Conservation (phyloP, 2,888 invertebrate genomes). For the Tachina grossa region DNA sequence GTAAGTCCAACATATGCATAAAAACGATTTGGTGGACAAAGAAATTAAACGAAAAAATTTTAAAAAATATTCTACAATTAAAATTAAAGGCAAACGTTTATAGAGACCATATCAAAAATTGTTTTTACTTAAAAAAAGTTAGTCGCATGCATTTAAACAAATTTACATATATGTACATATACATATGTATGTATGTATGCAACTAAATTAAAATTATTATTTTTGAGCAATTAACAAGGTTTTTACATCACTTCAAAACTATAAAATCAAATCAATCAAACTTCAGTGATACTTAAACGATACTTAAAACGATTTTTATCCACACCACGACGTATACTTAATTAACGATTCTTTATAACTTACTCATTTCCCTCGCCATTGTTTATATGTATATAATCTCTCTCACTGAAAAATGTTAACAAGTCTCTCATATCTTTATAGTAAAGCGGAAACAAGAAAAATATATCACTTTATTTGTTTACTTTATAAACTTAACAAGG, state of each 20-base stretch:
- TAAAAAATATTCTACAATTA: constrained; percentile 41
- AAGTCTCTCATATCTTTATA: neutral
- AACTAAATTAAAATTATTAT: constrained; percentile 5
- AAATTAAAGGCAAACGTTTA: constrained; percentile 37
- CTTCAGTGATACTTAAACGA: constrained; percentile 26
- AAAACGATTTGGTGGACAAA: constrained; percentile 62
- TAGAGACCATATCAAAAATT: neutral
- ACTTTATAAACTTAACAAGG: constrained; percentile 19
- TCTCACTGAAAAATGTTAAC: neutral
- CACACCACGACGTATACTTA: constrained; percentile 49
- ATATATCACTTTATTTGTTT: constrained; percentile 23
- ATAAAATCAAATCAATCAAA: constrained; percentile 56
- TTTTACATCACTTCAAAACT: constrained; percentile 7
- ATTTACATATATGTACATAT: neutral
- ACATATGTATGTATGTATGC: no score
- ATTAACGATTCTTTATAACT: constrained; percentile 37
- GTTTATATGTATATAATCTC: neutral
- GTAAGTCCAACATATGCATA: constrained; percentile 52
- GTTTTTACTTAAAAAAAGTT: neutral
- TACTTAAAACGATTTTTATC: constrained; percentile 20
- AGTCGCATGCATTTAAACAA: neutral
- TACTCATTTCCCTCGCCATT: constrained; percentile 8
- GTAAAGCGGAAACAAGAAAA: neutral
- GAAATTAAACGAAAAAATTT: constrained; percentile 32
- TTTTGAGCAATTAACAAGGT: constrained; percentile 4